Conservation (phyloP, 2,888 invertebrate genomes). For the Catocala fraxini region DNA sequence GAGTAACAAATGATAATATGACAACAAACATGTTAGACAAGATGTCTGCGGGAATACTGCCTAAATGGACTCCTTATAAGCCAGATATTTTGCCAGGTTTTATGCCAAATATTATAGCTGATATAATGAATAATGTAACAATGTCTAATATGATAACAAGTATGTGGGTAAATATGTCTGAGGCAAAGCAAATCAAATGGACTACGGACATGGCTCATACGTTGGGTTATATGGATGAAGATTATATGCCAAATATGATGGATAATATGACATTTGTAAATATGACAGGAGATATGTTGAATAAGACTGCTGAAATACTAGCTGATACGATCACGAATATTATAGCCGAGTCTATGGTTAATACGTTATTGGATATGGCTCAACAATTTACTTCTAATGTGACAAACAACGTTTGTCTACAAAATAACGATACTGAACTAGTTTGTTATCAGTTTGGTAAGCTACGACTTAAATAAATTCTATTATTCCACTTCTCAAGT, state of each 20-base stretch:
- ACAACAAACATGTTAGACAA: no score
- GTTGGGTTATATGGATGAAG: no score
- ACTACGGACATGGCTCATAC: conserved; percentile 14
- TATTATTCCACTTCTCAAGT: no score
- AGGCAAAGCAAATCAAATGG: conserved; percentile 12
- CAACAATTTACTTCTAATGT: conserved; percentile 16
- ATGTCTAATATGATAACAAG: conserved; percentile 30
- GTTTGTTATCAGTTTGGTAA: conserved; percentile 74
- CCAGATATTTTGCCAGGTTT: no score
- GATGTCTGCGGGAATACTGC: no score
- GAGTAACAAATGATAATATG: no score
- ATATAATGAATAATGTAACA: conserved; percentile 12
- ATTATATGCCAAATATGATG: conserved; percentile 32
- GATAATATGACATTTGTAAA: conserved; percentile 25
- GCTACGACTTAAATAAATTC: conserved; percentile 16
- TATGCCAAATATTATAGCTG: no score
- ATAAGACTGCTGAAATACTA: conserved; percentile 31
- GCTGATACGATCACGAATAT: conserved; percentile 32
- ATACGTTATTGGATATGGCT: conserved; percentile 27
- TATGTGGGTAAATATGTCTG: conserved; percentile 29
- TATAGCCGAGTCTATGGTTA: conserved; percentile 34
- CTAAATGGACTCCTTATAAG: no score
- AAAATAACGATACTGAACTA: conserved; percentile 60
- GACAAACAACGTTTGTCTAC: conserved; percentile 57
- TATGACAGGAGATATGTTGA: conserved; percentile 13